Evolutionary conservation across 2,797 vertebrate genomes (phyloP).

Genomic region (Falco rusticolus): DNA sequence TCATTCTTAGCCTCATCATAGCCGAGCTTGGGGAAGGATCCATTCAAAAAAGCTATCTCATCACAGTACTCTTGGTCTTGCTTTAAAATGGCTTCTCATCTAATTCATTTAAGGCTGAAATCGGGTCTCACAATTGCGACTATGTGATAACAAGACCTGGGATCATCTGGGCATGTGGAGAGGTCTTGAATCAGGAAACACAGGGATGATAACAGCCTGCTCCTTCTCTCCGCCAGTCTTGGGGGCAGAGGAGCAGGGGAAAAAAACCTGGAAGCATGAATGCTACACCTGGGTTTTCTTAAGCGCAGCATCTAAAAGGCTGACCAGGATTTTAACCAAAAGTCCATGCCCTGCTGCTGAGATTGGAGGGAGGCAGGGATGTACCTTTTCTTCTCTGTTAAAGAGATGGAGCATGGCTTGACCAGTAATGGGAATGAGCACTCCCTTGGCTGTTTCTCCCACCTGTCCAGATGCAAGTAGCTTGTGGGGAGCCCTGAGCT

Average conservation of each 20-base stretch:
- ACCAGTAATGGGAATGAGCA: background rate
- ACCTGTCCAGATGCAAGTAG: background rate
- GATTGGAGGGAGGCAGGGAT: background rate
- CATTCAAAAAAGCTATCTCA: slow-evolving; percentile 25
- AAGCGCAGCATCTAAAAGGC: background rate
- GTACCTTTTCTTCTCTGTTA: background rate
- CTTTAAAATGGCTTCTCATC: slow-evolving; percentile 58
- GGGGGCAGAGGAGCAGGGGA: background rate
- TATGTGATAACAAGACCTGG: background rate
- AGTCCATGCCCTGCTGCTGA: background rate
- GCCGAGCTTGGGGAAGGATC: slow-evolving; percentile 7
- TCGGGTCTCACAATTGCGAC: background rate
- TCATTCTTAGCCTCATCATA: background rate
- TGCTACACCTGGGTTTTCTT: background rate
- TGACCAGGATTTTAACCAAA: background rate
- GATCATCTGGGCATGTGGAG: background rate
- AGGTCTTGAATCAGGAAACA: background rate
- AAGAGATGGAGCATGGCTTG: background rate
- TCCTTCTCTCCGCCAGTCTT: background rate
- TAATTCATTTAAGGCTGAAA: slow-evolving; percentile 2
- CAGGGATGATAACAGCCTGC: background rate
- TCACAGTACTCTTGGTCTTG: background rate
- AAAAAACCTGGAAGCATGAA: background rate
- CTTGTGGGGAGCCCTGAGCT: background rate
- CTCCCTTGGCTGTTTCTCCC: background rate